Evolutionary conservation across 2,113 vertebrate genomes (phyloP).

Genomic region (Aptenodytes patagonicus): DNA sequence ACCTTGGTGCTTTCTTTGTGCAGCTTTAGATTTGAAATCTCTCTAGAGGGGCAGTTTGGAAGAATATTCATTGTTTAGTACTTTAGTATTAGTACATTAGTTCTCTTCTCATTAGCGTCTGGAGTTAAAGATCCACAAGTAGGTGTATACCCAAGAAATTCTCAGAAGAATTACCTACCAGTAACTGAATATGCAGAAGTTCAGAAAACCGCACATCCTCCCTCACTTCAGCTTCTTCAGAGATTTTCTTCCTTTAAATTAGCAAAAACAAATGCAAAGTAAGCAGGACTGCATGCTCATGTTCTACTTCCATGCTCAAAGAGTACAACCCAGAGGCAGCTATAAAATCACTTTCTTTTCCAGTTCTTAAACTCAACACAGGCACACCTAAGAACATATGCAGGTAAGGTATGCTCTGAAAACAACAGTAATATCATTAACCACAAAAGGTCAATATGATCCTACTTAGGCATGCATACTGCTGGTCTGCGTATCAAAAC

Average conservation of each 20-base stretch:
- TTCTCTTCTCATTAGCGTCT: conserved; percentile 22
- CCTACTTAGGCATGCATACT: neutral
- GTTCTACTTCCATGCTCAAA: neutral
- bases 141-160: conserved; percentile 13
- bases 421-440: neutral
- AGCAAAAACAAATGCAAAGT: neutral
- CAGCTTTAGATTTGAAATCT: conserved; percentile 18
- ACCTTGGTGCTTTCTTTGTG: neutral
- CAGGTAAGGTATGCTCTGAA: neutral
- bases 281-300: neutral
- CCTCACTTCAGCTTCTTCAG: neutral
- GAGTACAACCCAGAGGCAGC: neutral
- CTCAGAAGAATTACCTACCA: conserved; percentile 11
- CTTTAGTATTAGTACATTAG: neutral
- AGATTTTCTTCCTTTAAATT: conserved; percentile 11
- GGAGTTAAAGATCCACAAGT: conserved; percentile 16
- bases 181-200: conserved; percentile 21
- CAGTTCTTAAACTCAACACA: neutral
- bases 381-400: neutral
- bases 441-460: neutral
- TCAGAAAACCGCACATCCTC: neutral
- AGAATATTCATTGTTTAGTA: conserved; percentile 28
- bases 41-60: neutral
- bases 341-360: neutral
- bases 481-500: neutral